These are phyloP conservation scores for Cephonodes hylas DNA, from an alignment of 2,888 invertebrate genomes.

Conservation along the genomic window DNA sequence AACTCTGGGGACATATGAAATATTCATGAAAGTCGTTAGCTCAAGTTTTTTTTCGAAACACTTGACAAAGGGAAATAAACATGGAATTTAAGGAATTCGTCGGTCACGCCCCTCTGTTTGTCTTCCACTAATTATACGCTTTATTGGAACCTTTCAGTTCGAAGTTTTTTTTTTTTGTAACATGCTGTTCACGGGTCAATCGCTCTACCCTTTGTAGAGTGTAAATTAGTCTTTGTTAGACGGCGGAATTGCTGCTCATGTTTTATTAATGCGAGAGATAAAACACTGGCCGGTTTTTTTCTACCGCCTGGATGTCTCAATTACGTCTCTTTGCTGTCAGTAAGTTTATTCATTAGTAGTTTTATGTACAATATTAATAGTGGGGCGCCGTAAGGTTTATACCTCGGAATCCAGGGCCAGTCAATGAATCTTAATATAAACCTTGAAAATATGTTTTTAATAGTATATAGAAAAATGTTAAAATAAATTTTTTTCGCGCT, in stretches of 20 bases:
- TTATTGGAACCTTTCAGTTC: not conserved
- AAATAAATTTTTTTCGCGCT: no score
- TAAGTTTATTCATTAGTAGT: no score
- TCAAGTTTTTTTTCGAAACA: constrained; percentile 30
- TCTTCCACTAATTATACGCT: not conserved
- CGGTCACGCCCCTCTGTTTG: constrained; percentile 2
- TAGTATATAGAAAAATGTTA: no score
- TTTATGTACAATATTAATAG: no score
- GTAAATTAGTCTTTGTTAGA: not conserved
- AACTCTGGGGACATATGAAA: constrained; percentile 30
- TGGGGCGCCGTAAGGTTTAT: no score
- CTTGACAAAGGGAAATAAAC: constrained; percentile 31
- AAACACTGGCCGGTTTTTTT: not conserved
- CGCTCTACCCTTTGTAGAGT: not conserved
- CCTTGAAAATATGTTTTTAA: no score
- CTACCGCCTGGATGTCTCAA: not conserved
- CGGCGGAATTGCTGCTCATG: no score
- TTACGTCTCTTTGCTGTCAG: no score
- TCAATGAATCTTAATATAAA: no score
- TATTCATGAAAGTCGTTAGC: constrained; percentile 37
- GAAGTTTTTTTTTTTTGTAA: no score
- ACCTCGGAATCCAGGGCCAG: no score
- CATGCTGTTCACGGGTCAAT: not conserved
- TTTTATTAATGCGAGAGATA: not conserved
- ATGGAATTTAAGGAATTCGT: constrained; percentile 14